Evolutionary conservation across 2,888 invertebrate genomes (phyloP).

Genomic region (Anagyrus pseudococci): DNA sequence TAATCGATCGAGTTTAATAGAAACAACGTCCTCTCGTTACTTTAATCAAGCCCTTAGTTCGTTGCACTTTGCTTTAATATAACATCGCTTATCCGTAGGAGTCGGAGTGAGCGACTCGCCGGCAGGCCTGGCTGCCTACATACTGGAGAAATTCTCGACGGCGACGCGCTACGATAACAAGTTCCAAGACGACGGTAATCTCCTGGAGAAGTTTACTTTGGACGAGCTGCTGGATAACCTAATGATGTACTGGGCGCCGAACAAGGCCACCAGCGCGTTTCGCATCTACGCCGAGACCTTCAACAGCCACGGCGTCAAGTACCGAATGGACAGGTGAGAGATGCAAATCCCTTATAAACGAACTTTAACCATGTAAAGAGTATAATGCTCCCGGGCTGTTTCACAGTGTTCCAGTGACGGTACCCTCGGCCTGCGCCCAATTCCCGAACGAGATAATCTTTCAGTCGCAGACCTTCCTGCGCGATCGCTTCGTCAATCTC

Average conservation of each 20-base stretch:
- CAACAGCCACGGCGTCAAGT: background rate
- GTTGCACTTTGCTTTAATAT: too few species aligned
- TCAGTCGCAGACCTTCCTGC: constrained; percentile 45
- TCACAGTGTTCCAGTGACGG: constrained; percentile 44
- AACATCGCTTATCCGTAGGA: too few species aligned
- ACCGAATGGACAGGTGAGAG: constrained; percentile 25
- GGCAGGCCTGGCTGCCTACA: constrained; percentile 84
- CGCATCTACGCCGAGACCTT: constrained; percentile 71
- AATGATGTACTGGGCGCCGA: constrained; percentile 66
- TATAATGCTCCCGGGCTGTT: background rate
- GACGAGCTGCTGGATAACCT: constrained; percentile 65
- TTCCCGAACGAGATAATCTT: constrained; percentile 54
- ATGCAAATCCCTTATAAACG: background rate
- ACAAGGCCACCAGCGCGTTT: constrained; percentile 64
- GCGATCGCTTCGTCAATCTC: constrained; percentile 52
- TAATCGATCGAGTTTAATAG: too few species aligned
- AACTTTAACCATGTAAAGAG: background rate
- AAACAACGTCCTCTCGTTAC: too few species aligned
- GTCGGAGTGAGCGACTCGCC: constrained; percentile 79
- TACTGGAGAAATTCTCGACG: constrained; percentile 84
- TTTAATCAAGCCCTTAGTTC: too few species aligned
- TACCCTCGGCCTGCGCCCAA: constrained; percentile 54
- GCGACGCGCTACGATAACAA: constrained; percentile 65
- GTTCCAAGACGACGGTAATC: constrained; percentile 68
- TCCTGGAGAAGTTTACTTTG: constrained; percentile 65